Base-by-base conservation (phyloP, 1,140 invertebrate species). In the Tetramorium alpestre region DNA sequence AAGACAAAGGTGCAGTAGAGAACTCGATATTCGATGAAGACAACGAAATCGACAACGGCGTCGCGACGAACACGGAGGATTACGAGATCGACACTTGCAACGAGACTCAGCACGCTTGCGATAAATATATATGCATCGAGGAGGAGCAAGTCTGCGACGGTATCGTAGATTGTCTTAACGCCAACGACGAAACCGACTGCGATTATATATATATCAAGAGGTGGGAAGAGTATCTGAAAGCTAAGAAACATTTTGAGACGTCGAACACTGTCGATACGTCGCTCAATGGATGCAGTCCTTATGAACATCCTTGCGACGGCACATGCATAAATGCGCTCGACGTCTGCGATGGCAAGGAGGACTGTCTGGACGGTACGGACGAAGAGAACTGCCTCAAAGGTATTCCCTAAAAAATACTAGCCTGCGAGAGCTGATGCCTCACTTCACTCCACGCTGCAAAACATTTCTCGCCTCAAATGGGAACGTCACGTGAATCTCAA, bases 81-180 rank as follows among this genome's bases (percentile, higher is more conserved):
- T 73, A 65, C n/a, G 49, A 51, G 56, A 11, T 56, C 58, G 69
- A 77, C 11, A 67, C 16, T 8, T 91, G 86, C 10, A 44, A 85
- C 0, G 88, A 95, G 2, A 89, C 94, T 8, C 93, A 96, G 60
- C 97, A 96, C 82, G 92, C 94, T 4, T 97, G 94, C 16, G 96
- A 97, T 89, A 94, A 94, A 1, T 95, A 94, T 1, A 28, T 2
- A 0, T 98, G 98, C 87, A 95, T 98, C 41, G 93, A 96, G 0
- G 65, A 95, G 0, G 89, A 94, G 1, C 91, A 96, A 62, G 96
- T 98, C 75, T 99, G 98, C 92, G 97, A 99, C 92, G 96, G 96
- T 0, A 94, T 95, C 0, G 44, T 92, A 1, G 97, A 99, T 89
- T 99, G 99, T 94, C 93, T 95, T 0, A 98, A 98, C 94, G 96